phyloP scores from a whole-genome alignment of 2,888 invertebrate species.

The Acanthoscelides obtectus region DNA sequence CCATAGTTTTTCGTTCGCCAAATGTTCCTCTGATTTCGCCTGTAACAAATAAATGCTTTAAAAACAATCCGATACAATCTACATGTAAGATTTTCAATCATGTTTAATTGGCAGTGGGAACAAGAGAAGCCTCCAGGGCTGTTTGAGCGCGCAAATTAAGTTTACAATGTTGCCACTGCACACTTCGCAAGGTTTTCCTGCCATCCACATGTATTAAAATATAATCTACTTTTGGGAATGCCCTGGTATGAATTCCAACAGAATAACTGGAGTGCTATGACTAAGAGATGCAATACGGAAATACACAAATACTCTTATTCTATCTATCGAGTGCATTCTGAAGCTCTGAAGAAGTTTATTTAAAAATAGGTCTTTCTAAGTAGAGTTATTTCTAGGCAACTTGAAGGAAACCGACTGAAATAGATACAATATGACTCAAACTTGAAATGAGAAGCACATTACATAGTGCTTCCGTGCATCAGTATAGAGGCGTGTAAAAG shows the following conservation, averaged over 20 bases:
- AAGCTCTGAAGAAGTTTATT: neutral
- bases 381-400: neutral
- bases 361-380: neutral
- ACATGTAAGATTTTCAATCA: too few species aligned
- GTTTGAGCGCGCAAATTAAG: too few species aligned
- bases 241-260: neutral
- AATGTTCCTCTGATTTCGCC: constrained; percentile 66
- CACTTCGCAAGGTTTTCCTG: too few species aligned
- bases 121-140: too few species aligned
- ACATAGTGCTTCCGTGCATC: neutral
- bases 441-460: neutral
- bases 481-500: too few species aligned
- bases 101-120: too few species aligned
- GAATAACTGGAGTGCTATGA: neutral
- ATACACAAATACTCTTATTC: neutral
- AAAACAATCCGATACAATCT: neutral
- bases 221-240: too few species aligned
- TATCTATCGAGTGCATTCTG: neutral
- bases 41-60: constrained; percentile 43
- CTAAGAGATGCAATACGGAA: neutral
- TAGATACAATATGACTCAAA: neutral
- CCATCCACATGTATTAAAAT: too few species aligned
- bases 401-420: neutral
- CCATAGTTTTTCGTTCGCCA: constrained; percentile 62
- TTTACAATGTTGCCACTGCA: too few species aligned